Base-by-base conservation (phyloP, 1,140 invertebrate species). In the Tribolium madens region DNA sequence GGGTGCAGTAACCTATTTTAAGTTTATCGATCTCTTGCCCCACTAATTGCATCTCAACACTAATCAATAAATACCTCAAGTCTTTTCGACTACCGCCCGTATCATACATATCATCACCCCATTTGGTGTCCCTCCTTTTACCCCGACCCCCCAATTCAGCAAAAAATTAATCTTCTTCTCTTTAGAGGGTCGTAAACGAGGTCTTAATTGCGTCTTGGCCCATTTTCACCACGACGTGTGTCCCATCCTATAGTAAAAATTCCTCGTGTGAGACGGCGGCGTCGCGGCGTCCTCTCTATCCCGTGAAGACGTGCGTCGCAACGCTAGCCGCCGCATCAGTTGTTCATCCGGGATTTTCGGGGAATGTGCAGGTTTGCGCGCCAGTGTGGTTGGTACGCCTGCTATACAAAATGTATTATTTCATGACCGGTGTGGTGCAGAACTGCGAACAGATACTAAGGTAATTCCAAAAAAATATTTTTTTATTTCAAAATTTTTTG, bases 401-500 rank as follows among this genome's bases (percentile, higher is more conserved):
- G 33, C 26, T 21, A n/a, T 73, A 50, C 12, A 75, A 47, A 72
- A 84, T 84, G 83, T 84, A 84, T 77, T 81, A 84, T 78, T 84
- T 84, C 75, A 84, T 84, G 83, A 83, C 83, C 26, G 83, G 83
- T 26, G 83, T 84, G 12, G 82, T 84, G 26, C 83, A 83, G 48
- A 84, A 84, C 73, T 83, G 82, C 79, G 83, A 84, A 70, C 76
- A 84, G 57, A 84, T 84, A 18, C 77, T 84, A 60, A 84, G 83
- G 83, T 84, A 82, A 80, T 71, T 69, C 6, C 6, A 31, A 31
- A 31, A 31, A 31, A 31, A 31, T 3, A 31, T 31, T 31, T 31
- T n/a, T n/a, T n/a, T n/a, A n/a, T n/a, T n/a, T n/a, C n/a, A n/a
- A n/a, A n/a, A n/a, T n/a, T n/a, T n/a, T n/a, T n/a, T n/a, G n/a